Conservation (phyloP, 2,888 invertebrate species). For the Orchestes rusci region DNA sequence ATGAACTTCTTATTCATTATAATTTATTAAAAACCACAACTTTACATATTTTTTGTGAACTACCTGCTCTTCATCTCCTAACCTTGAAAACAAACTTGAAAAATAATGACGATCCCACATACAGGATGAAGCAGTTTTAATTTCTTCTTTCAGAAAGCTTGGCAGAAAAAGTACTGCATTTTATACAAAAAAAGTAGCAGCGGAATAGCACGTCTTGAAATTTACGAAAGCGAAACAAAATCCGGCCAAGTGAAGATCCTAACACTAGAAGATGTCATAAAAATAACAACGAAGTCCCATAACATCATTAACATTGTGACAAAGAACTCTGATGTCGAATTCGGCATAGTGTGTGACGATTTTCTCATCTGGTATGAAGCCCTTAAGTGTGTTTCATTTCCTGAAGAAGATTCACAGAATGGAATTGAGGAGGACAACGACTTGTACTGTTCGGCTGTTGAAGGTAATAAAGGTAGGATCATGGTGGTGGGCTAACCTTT, state of each 20-base stretch:
- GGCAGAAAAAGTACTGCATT: constrained; percentile 72
- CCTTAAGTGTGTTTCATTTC: constrained; percentile 75
- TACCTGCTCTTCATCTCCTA: too few species aligned
- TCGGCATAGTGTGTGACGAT: constrained; percentile 60
- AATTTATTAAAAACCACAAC: too few species aligned
- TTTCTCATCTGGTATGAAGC: constrained; percentile 73
- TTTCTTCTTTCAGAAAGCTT: constrained; percentile 79
- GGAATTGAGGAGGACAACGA: constrained; percentile 81
- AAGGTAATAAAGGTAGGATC: too few species aligned
- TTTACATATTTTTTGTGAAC: too few species aligned
- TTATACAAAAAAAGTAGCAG: constrained; percentile 76
- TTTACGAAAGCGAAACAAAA: constrained; percentile 61
- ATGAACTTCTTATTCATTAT: too few species aligned
- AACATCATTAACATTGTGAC: constrained; percentile 64
- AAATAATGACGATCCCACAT: too few species aligned
- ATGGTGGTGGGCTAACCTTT: too few species aligned
- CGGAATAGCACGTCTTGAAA: constrained; percentile 78
- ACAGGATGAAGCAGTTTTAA: too few species aligned
- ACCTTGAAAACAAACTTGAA: too few species aligned
- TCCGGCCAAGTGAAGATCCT: constrained; percentile 55
- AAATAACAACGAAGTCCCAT: constrained; percentile 61
- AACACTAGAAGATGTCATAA: constrained; percentile 80
- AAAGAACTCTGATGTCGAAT: constrained; percentile 55
- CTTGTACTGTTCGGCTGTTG: constrained; percentile 78
- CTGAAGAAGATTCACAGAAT: constrained; percentile 51